Evolutionary conservation across 2,888 invertebrate genomes (phyloP), one percentile per base, ranked within the genome.

Genomic region (Molorchus minor): DNA sequence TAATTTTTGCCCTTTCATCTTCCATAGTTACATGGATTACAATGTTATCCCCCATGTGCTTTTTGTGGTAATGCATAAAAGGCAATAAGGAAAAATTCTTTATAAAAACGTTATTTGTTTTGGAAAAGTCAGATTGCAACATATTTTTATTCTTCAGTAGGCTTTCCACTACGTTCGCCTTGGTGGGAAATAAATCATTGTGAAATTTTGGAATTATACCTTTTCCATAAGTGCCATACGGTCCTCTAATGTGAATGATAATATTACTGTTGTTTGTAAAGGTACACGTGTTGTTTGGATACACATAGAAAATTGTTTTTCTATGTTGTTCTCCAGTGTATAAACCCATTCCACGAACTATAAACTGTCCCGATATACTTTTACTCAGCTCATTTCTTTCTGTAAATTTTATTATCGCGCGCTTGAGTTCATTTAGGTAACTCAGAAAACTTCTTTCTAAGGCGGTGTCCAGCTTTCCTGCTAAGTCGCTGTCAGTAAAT

Each of bases 301-400:
- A 87, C 58, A 88, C 79, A 76, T 85, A 87, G 73, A 88, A 87
- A 44, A 80, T 76, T 51, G 84, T 81, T 75, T 83, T 84, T 60
- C 82, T 82, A 56, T 84, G 80, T 45, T 85, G 80, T 75, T 86
- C 85, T 19, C 86, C 85, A 29, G 85, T 84, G 29, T 83, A 79
- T 15, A 88, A 75, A 0, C 87, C 88, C 75, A 87, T 85, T 7
- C 88, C 87, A 74, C 84, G 82, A 0, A 85, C 87, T 1, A 86
- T 80, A 70, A 86, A 87, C 68, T 84, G 83, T 2, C 84, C 78
- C 5, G 84, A 67, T 20, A 71, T 64, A 17, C 62, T 44, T 4
- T 56, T 58, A 3, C 61, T 56, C 2, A 55, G 36, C 5, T 68
- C 65, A 17, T 66, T 71, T 16, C 58, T 65, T 43, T 56, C 59